Evolutionary conservation across 2,888 invertebrate genomes (phyloP).

Genomic region (Drepanosiphum platanoidis): DNA sequence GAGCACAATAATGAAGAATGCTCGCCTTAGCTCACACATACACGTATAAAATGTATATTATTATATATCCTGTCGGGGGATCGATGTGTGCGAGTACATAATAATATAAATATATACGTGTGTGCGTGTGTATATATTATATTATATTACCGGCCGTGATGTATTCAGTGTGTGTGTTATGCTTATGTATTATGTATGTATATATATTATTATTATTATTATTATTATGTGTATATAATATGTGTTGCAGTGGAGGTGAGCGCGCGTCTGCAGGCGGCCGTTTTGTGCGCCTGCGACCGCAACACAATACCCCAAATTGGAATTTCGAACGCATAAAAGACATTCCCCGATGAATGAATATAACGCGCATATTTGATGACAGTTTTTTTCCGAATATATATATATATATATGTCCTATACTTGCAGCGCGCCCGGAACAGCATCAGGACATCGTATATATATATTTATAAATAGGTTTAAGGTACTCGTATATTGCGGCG

Average conservation of each 20-base stretch:
- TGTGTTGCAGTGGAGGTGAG: background rate
- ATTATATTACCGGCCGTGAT: no score
- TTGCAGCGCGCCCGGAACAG: slow-evolving; percentile 41
- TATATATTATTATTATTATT: slow-evolving; percentile 39
- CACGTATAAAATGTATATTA: no score
- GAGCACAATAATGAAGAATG: slow-evolving; percentile 55
- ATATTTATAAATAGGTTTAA: no score
- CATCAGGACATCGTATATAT: background rate
- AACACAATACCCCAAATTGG: slow-evolving; percentile 59
- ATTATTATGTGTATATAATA: slow-evolving; percentile 25
- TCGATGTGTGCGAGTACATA: slow-evolving; percentile 16
- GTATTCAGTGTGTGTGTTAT: no score
- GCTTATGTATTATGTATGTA: background rate
- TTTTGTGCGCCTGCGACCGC: slow-evolving; percentile 39
- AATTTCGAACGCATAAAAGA: slow-evolving; percentile 58
- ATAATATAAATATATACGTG: background rate
- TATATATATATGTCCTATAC: background rate
- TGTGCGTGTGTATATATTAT: background rate
- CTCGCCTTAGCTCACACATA: no score
- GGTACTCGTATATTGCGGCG: no score
- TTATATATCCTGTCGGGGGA: slow-evolving; percentile 57
- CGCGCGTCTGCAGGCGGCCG: slow-evolving; percentile 48
- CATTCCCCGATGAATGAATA: slow-evolving; percentile 59
- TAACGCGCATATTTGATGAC: slow-evolving; percentile 54
- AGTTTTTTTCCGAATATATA: slow-evolving; percentile 48